Evolutionary conservation across 2,797 vertebrate species (phyloP).

Genomic region (Anniella stebbinsi): DNA sequence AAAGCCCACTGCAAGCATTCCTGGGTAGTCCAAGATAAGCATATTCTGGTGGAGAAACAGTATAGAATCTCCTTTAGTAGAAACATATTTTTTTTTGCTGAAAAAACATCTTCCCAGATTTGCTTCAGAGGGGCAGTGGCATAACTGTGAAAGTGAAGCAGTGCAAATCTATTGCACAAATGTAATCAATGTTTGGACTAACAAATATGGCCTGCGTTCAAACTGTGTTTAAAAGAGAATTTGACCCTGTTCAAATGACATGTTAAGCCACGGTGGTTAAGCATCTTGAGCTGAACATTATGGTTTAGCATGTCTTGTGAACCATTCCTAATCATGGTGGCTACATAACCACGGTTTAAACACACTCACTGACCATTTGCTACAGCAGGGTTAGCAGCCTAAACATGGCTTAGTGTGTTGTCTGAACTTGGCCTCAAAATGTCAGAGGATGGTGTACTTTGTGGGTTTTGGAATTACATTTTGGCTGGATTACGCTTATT

Average conservation of each 20-base stretch:
- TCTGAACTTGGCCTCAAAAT: slow-evolving; percentile 31
- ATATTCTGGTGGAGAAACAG: slow-evolving; percentile 24
- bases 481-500: not conserved
- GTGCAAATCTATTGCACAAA: slow-evolving; percentile 56
- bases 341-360: too few relatives aligned
- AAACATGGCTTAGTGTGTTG: too few relatives aligned
- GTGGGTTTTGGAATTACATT: not conserved
- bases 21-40: not conserved
- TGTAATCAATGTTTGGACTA: slow-evolving; percentile 26
- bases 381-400: too few relatives aligned
- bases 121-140: not conserved
- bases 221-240: not conserved
- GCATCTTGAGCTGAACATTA: too few relatives aligned
- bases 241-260: not conserved
- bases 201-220: slow-evolving; percentile 54
- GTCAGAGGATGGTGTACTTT: slow-evolving; percentile 15
- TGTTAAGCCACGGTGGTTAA: too few relatives aligned
- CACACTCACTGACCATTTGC: too few relatives aligned
- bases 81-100: slow-evolving; percentile 22
- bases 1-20: slow-evolving; percentile 8
- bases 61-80: not conserved
- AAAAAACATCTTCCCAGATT: slow-evolving; percentile 26
- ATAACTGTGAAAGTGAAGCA: slow-evolving; percentile 53
- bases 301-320: too few relatives aligned
- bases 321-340: too few relatives aligned